A percentile compares a stretch with the other conserved stretches of the same genome.
Conservation (phyloP, 2,888 invertebrate genomes). For the Meteorus cinctellus region DNA sequence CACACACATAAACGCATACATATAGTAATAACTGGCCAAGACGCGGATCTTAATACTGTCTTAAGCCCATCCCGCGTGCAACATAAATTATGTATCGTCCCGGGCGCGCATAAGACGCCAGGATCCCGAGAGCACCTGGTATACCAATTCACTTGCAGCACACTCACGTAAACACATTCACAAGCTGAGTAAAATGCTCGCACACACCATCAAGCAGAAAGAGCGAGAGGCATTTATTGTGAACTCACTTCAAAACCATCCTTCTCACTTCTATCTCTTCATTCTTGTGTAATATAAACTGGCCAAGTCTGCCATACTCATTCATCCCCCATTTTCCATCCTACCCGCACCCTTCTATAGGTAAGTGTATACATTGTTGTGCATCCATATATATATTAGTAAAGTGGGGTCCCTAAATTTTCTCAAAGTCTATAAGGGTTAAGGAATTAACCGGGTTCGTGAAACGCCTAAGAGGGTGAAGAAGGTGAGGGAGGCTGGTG, state of each 20-base stretch:
- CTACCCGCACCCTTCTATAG: conserved; percentile 8
- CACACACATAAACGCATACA: conserved; percentile 37
- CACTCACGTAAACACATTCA: conserved; percentile 1
- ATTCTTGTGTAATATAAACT: conserved; percentile 24
- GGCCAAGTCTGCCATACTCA: conserved; percentile 16
- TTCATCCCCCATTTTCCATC: conserved; percentile 28
- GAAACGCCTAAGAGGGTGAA: conserved; percentile 34
- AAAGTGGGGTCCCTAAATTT: conserved; percentile 66
- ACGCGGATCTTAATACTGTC: conserved; percentile 71
- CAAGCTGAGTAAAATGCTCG: neutral
- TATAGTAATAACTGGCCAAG: conserved; percentile 55
- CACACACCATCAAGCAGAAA: neutral
- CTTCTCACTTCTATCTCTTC: conserved; percentile 40
- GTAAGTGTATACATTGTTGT: conserved; percentile 30
- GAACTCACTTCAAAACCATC: conserved; percentile 39
- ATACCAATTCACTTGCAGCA: conserved; percentile 55
- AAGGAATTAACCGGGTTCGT: conserved; percentile 67
- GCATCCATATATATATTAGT: conserved; percentile 26
- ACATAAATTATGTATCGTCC: conserved; percentile 74
- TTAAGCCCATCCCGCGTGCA: conserved; percentile 70
- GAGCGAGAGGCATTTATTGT: conserved; percentile 20
- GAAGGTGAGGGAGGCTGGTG: conserved; percentile 7
- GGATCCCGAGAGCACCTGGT: conserved; percentile 73
- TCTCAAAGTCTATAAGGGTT: conserved; percentile 70
- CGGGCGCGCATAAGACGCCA: conserved; percentile 68